These are phyloP conservation scores for Channa maculata DNA, from an alignment of 2,113 vertebrate species.

Conservation along the genomic window DNA sequence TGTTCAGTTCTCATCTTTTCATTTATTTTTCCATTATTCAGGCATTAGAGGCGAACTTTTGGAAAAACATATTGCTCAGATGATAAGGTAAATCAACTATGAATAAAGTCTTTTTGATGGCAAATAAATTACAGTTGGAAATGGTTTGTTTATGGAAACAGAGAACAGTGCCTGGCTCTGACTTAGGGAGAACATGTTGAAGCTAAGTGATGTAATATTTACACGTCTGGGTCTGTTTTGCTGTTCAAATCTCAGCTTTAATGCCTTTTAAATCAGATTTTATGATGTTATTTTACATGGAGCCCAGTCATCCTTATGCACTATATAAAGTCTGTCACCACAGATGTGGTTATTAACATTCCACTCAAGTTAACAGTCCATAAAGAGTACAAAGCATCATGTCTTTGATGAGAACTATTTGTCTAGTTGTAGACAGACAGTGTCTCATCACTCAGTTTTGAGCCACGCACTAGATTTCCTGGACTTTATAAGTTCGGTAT, in stretches of 20 bases:
- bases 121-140: slow-evolving; percentile 5
- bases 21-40: slow-evolving; percentile 54
- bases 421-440: slow-evolving; percentile 53
- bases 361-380: slow-evolving; percentile 22
- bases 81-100: slow-evolving; percentile 73
- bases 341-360: slow-evolving; percentile 52
- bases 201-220: slow-evolving; percentile 62
- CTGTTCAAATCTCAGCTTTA: slow-evolving; percentile 52
- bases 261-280: slow-evolving; percentile 66
- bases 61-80: slow-evolving; percentile 71
- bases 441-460: slow-evolving; percentile 48
- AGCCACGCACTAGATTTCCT: slow-evolving; percentile 29
- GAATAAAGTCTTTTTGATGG: slow-evolving; percentile 40
- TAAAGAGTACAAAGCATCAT: slow-evolving; percentile 39
- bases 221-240: slow-evolving; percentile 61
- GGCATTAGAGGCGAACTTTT: slow-evolving; percentile 75
- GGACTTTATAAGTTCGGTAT: slow-evolving; percentile 19
- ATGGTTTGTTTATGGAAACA: slow-evolving; percentile 41
- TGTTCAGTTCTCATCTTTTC: slow-evolving; percentile 14
- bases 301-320: slow-evolving; percentile 39
- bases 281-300: slow-evolving; percentile 55
- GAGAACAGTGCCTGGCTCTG: slow-evolving; percentile 8
- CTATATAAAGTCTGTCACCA: slow-evolving; percentile 48
- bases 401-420: slow-evolving; percentile 22
- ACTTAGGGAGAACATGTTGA: slow-evolving; percentile 39